A percentile compares a stretch with the other conserved stretches of the same genome.
phyloP scores from a whole-genome alignment of 2,888 invertebrate genomes.

The Drosophila infuscata region DNA sequence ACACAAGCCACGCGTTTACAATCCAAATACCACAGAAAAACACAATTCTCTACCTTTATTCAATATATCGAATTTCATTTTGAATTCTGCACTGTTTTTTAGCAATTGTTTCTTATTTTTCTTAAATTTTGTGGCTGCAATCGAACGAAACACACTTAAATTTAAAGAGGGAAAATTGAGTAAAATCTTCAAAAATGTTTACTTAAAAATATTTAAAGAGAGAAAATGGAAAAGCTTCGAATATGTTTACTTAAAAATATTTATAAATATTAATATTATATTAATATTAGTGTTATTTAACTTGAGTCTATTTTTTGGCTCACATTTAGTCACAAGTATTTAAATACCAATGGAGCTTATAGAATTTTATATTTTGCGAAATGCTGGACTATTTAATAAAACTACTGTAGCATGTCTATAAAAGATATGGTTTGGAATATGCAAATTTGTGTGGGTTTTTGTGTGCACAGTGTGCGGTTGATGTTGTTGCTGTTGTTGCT shows the following conservation, averaged over 20 bases:
- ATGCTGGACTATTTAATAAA: constrained; percentile 7
- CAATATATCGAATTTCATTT: constrained; percentile 23
- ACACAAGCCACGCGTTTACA: constrained; percentile 29
- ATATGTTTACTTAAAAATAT: background rate
- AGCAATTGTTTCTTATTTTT: constrained; percentile 2
- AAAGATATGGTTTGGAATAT: constrained; percentile 26
- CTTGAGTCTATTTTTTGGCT: background rate
- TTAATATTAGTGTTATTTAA: background rate
- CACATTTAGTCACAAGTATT: background rate
- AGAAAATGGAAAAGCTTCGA: too few relatives aligned
- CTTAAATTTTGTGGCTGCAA: background rate
- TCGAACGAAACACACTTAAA: background rate
- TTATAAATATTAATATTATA: background rate
- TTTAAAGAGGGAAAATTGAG: background rate
- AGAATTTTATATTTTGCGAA: background rate
- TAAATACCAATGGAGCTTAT: background rate
- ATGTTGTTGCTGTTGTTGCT: background rate
- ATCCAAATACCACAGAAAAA: constrained; percentile 41
- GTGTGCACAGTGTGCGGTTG: constrained; percentile 8
- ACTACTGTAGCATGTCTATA: background rate
- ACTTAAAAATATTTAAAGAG: background rate
- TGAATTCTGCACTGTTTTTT: constrained; percentile 15
- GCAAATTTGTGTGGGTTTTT: constrained; percentile 36
- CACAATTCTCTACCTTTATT: constrained; percentile 17
- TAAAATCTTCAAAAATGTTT: background rate